A percentile compares a stretch with the other conserved stretches of the same genome.
phyloP scores from a whole-genome alignment of 2,113 vertebrate species.

The Neodon shergylaensis region DNA sequence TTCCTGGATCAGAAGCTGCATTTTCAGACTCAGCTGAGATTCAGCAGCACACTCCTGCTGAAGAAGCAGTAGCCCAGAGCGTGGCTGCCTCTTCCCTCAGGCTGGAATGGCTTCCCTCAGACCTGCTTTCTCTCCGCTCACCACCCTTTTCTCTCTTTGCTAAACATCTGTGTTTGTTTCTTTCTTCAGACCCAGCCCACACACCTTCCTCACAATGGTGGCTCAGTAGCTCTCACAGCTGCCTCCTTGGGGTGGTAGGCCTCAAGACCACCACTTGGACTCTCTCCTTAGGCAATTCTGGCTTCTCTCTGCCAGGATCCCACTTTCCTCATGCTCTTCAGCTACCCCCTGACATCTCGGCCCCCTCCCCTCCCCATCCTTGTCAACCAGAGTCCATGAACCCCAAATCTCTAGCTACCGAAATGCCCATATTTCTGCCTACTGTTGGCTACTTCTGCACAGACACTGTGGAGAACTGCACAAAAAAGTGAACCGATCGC shows the following conservation, averaged over 20 bases:
- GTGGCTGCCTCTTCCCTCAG: not conserved
- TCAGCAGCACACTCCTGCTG: accelerated
- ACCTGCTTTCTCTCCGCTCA: not conserved
- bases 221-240: not conserved
- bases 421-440: not conserved
- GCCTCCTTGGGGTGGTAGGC: not conserved
- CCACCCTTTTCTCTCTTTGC: not conserved
- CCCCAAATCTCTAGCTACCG: not conserved
- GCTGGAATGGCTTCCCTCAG: not conserved
- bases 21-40: not conserved
- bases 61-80: not conserved
- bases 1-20: not conserved
- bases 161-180: not conserved
- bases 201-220: not conserved
- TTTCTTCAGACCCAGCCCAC: not conserved
- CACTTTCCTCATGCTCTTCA: not conserved
- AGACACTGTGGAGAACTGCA: not conserved
- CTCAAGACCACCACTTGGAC: not conserved
- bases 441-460: not conserved
- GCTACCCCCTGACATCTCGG: accelerated
- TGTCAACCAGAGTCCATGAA: not conserved
- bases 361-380: too few species aligned
- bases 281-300: not conserved
- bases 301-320: not conserved
- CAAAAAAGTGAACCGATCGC: not conserved